phyloP scores from a whole-genome alignment of 2,888 invertebrate species.

The Endomychus coccineus region DNA sequence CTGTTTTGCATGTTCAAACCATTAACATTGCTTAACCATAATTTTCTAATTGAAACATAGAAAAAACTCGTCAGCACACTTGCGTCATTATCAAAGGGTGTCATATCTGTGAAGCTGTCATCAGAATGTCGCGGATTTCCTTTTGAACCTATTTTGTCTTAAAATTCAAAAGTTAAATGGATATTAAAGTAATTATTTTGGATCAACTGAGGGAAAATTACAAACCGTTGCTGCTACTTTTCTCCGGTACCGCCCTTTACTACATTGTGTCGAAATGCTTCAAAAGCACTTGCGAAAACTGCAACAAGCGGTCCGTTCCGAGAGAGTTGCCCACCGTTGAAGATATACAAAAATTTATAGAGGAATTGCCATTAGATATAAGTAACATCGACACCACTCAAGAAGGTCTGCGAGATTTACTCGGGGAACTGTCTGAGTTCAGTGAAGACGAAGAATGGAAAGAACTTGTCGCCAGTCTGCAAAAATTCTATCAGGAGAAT shows the following conservation, averaged over 20 bases:
- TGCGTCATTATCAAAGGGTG: no score
- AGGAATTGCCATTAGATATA: conserved; percentile 31
- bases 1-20: no score
- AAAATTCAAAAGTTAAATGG: conserved; percentile 14
- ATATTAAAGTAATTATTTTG: conserved; percentile 12
- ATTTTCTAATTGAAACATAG: no score
- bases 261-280: conserved; percentile 10
- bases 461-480: conserved; percentile 32
- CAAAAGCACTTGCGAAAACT: conserved; percentile 3
- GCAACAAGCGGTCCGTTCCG: not conserved
- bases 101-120: conserved; percentile 8
- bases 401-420: conserved; percentile 29
- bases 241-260: conserved; percentile 9
- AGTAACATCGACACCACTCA: conserved; percentile 23
- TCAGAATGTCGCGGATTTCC: conserved; percentile 7
- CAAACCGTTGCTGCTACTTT: conserved; percentile 9
- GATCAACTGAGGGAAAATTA: conserved; percentile 13
- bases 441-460: conserved; percentile 36
- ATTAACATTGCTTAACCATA: no score
- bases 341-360: conserved; percentile 33
- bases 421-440: conserved; percentile 32
- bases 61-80: no score
- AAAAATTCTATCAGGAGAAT: conserved; percentile 28
- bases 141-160: conserved; percentile 4
- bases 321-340: conserved; percentile 31